Evolutionary conservation across 1,140 invertebrate species (phyloP).

Genomic region (Drosophila ercepeae): DNA sequence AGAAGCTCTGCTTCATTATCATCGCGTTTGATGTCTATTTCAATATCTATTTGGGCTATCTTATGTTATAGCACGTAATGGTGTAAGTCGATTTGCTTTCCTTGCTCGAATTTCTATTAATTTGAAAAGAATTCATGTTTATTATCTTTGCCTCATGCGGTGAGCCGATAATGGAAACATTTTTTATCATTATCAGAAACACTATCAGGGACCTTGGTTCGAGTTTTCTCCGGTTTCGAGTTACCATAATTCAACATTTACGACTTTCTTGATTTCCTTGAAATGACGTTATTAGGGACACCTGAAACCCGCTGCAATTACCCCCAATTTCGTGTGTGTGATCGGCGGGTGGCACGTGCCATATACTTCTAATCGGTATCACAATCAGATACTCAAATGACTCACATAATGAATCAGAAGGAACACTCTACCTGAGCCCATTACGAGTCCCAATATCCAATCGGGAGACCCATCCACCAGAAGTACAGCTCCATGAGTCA

Average conservation of each 20-base stretch:
- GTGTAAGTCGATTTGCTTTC: conserved; percentile 16
- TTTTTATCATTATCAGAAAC: too few species aligned
- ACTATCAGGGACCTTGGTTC: neutral
- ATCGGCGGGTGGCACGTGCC: conserved; percentile 32
- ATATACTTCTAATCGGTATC: conserved; percentile 25
- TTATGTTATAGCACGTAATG: too few species aligned
- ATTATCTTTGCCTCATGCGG: conserved; percentile 23
- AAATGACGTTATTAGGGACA: neutral
- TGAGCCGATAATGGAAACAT: conserved; percentile 19
- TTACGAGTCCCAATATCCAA: conserved; percentile 11
- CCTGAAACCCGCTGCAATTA: neutral
- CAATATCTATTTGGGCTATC: conserved; percentile 10
- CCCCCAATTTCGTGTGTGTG: conserved; percentile 8
- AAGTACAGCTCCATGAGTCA: conserved; percentile 17
- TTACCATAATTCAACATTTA: neutral
- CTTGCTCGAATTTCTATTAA: conserved; percentile 11
- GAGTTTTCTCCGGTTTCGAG: neutral
- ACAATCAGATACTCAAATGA: conserved; percentile 40
- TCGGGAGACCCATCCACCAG: conserved; percentile 15
- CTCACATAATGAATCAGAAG: conserved; percentile 18
- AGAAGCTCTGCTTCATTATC: conserved; percentile 13
- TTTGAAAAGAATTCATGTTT: conserved; percentile 3
- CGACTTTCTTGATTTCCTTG: neutral
- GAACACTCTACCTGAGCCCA: too few species aligned
- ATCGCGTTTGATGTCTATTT: neutral